These are phyloP conservation scores for Sitobion miscanthi DNA, from an alignment of 1,140 invertebrate species.

Conservation along the genomic window DNA sequence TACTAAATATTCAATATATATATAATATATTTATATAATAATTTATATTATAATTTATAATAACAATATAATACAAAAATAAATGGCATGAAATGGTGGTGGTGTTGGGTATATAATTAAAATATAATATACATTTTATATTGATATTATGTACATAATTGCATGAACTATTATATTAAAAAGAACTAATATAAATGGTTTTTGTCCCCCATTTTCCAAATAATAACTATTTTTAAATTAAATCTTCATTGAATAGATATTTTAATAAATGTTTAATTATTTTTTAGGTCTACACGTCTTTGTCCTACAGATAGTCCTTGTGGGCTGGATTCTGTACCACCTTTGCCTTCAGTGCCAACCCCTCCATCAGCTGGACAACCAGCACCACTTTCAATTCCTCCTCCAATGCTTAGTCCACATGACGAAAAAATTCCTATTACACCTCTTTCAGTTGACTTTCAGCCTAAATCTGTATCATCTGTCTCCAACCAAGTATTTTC, in stretches of 20 bases:
- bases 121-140: background rate
- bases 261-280: background rate
- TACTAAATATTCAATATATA: background rate
- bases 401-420: constrained; percentile 62
- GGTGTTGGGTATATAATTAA: constrained; percentile 36
- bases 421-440: constrained; percentile 63
- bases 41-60: background rate
- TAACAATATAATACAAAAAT: background rate
- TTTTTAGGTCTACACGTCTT: constrained; percentile 41
- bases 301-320: constrained; percentile 49
- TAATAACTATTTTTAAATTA: background rate
- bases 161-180: constrained; percentile 49
- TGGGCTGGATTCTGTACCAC: constrained; percentile 69
- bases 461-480: constrained; percentile 67
- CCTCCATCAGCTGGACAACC: constrained; percentile 74
- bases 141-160: background rate
- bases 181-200: constrained; percentile 40
- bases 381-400: constrained; percentile 65
- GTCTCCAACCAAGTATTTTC: constrained; percentile 65
- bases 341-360: constrained; percentile 75
- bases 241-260: background rate
- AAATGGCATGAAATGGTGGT: constrained; percentile 48
- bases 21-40: background rate
- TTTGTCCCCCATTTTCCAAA: constrained; percentile 18
- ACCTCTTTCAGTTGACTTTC: constrained; percentile 66